Evolutionary conservation across 1,140 invertebrate genomes (phyloP), one percentile per base, ranked within the genome.

Genomic region (Polypedilum pembai): DNA sequence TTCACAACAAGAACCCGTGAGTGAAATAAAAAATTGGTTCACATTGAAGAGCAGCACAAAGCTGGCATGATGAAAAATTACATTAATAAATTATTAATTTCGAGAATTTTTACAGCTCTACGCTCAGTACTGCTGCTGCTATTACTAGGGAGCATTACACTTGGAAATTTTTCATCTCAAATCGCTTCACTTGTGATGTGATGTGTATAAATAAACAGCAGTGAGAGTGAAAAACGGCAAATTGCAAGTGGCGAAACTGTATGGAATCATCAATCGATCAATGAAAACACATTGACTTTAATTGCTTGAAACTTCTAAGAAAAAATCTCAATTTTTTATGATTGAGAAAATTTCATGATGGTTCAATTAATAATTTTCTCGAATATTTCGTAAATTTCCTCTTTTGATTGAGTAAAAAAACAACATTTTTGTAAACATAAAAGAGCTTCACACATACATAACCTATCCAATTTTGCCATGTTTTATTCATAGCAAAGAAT

Each of bases 71-170:
- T 69, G 18, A 69, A 69, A 69, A 69, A 69, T 69, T 69, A 18
- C 17, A 69, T 69, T 21, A 69, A 69, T 69, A 69, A 69, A 69
- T 69, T 69, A 69, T 69, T 69, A 69, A 69, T 69, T 69, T 69
- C 1, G 45, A 56, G 45, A n/a, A 56, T n/a, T 56, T 56, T 56
- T n/a, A 56, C 12, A n/a, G 45, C 45, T 56, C 12, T 8, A 15
- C 45, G n/a, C 12, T 56, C 12, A n/a, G 4, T 56, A 5, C 24
- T 33, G 24, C 24, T 33, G 5, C 1, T 33, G 24, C 24, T 33
- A 5, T 33, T 33, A n/a, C n/a, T n/a, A 33, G 45, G 3, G 45
- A 56, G 45, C 45, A 56, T 56, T 56, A 56, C 45, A 56, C 45
- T 56, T 56, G n/a, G 24, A 56, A 56, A 56, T 56, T 56, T 56